These are phyloP conservation scores for Cheirogaleus medius DNA, from an alignment of 2,113 vertebrate species.

Conservation along the genomic window DNA sequence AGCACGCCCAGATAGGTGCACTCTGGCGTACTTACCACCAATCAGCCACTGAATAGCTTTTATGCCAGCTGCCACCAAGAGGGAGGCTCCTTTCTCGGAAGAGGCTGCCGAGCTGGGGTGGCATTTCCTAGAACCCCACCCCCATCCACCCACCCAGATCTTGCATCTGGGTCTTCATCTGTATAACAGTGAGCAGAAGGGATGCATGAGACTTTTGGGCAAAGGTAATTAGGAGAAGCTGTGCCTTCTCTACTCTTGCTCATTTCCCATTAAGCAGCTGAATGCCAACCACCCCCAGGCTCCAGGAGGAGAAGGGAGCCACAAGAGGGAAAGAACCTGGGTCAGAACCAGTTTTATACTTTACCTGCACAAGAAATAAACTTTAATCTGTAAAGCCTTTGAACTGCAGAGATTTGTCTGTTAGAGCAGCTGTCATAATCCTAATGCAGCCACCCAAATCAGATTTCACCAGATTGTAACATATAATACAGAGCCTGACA, in stretches of 20 bases:
- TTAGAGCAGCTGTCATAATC: background rate
- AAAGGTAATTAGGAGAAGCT: background rate
- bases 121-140: background rate
- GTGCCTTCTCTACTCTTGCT: background rate
- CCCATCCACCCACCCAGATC: background rate
- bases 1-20: accelerated
- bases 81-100: background rate
- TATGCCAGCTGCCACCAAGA: background rate
- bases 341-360: background rate
- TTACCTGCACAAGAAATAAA: background rate
- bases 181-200: background rate
- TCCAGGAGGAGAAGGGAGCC: background rate
- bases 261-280: background rate
- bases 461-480: background rate
- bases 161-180: background rate
- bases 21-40: background rate
- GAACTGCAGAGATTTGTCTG: background rate
- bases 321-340: background rate
- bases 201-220: background rate
- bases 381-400: background rate
- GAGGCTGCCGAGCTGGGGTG: background rate
- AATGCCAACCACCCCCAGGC: background rate
- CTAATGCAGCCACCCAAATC: background rate
- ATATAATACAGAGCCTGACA: background rate
- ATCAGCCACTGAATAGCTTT: background rate